A percentile compares a stretch with the other conserved stretches of the same genome.
phyloP scores from a whole-genome alignment of 2,113 vertebrate genomes.

The Sebastes schlegelii region DNA sequence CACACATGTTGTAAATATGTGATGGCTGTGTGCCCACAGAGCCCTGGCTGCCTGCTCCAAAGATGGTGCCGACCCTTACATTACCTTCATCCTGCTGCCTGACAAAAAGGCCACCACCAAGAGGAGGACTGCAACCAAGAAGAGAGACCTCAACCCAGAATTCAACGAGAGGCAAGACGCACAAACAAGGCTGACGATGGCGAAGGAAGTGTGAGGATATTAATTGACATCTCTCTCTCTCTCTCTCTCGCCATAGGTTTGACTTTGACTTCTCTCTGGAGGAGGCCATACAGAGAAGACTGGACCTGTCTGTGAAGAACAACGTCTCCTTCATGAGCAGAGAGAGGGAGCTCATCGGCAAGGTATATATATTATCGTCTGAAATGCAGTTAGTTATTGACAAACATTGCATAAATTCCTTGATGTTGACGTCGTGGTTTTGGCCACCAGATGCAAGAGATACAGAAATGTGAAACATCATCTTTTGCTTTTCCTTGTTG shows the following conservation, averaged over 20 bases:
- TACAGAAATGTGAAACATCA: neutral
- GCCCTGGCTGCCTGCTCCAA: constrained; percentile 84
- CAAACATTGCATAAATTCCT: neutral
- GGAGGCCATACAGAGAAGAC: constrained; percentile 84
- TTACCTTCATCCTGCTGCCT: constrained; percentile 89
- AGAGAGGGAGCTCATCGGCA: constrained; percentile 90
- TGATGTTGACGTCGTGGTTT: neutral
- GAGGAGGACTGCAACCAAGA: constrained; percentile 90
- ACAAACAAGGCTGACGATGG: neutral
- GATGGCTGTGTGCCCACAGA: constrained; percentile 73
- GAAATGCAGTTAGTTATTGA: neutral
- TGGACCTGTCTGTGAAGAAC: constrained; percentile 92
- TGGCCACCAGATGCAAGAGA: neutral
- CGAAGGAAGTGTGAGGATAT: neutral
- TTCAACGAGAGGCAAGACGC: constrained; percentile 88
- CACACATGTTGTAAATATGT: neutral
- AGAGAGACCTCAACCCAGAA: constrained; percentile 89
- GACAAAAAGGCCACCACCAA: constrained; percentile 91
- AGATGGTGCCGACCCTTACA: constrained; percentile 90
- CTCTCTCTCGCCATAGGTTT: constrained; percentile 80
- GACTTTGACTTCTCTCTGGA: constrained; percentile 91
- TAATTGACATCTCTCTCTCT: neutral
- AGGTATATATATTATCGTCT: constrained; percentile 78
- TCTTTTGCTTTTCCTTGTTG: constrained; percentile 12
- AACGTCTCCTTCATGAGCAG: constrained; percentile 91